Evolutionary conservation across 2,888 invertebrate species (phyloP).

Genomic region (Thera britannica): DNA sequence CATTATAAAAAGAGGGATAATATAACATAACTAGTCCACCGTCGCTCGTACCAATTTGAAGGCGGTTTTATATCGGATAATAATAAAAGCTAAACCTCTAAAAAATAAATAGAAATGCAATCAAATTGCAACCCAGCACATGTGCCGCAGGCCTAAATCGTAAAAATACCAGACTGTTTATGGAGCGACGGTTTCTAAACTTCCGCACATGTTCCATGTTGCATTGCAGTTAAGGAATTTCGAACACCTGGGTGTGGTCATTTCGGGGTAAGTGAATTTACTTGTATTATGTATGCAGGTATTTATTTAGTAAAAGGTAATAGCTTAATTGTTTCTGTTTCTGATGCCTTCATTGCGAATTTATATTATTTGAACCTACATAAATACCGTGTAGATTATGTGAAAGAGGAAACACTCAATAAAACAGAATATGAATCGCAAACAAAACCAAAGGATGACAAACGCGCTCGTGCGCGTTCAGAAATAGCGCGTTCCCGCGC

Average conservation of each 20-base stretch:
- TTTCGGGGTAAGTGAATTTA: background rate
- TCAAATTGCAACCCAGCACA: conserved; percentile 11
- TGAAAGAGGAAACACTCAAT: background rate
- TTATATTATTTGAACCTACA: no score
- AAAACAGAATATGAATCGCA: background rate
- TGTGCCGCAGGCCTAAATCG: conserved; percentile 23
- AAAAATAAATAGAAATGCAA: conserved; percentile 4
- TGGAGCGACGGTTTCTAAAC: conserved; percentile 30
- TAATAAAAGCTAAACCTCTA: no score
- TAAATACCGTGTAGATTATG: background rate
- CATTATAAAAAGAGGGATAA: no score
- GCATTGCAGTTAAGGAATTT: conserved; percentile 18
- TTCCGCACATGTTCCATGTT: conserved; percentile 25
- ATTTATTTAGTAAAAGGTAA: no score
- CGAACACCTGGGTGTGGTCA: conserved; percentile 10
- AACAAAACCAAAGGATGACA: conserved; percentile 36
- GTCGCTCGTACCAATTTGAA: no score
- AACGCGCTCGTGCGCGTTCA: conserved; percentile 39
- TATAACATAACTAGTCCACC: no score
- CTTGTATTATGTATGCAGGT: no score
- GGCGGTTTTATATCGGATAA: no score
- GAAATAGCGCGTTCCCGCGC: conserved; percentile 43
- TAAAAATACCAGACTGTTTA: conserved; percentile 29
- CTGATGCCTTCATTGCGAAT: no score
- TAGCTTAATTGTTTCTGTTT: no score